A percentile compares a stretch with the other conserved stretches of the same genome.
phyloP scores from a whole-genome alignment of 1,140 invertebrate species.

The Anadara kagoshimensis region DNA sequence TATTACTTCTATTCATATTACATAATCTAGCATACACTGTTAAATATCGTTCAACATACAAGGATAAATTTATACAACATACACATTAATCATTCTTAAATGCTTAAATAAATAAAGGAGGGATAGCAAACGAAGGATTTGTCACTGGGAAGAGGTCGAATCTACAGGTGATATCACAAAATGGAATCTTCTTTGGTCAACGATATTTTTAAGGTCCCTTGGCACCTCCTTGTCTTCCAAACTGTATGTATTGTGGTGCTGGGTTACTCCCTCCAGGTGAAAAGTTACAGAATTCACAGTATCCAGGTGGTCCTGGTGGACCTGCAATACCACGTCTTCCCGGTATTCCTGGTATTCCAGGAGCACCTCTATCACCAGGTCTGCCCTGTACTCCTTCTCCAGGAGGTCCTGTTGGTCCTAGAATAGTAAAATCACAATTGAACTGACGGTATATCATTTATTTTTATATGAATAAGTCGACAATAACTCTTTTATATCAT shows the following conservation, averaged over 20 bases:
- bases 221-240: conserved; percentile 39
- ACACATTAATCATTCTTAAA: too few relatives aligned
- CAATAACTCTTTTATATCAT: too few relatives aligned
- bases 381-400: conserved; percentile 60
- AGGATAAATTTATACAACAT: not conserved
- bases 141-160: not conserved
- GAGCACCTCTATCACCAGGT: conserved; percentile 58
- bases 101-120: too few relatives aligned
- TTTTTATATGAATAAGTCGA: too few relatives aligned
- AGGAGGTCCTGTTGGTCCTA: conserved; percentile 62
- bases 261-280: conserved; percentile 41
- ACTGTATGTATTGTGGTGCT: conserved; percentile 48
- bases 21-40: not conserved
- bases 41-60: not conserved
- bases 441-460: too few relatives aligned
- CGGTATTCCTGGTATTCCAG: conserved; percentile 56
- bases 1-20: too few relatives aligned
- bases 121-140: not conserved
- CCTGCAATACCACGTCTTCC: conserved; percentile 63
- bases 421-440: conserved; percentile 25
- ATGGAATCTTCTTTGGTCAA: conserved; percentile 23
- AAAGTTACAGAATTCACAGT: conserved; percentile 62
- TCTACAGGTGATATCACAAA: conserved; percentile 41
- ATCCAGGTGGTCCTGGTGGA: conserved; percentile 61
- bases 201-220: conserved; percentile 52